Base-by-base conservation (phyloP, 2,797 vertebrate genomes). In the Epinephelus awoara region DNA sequence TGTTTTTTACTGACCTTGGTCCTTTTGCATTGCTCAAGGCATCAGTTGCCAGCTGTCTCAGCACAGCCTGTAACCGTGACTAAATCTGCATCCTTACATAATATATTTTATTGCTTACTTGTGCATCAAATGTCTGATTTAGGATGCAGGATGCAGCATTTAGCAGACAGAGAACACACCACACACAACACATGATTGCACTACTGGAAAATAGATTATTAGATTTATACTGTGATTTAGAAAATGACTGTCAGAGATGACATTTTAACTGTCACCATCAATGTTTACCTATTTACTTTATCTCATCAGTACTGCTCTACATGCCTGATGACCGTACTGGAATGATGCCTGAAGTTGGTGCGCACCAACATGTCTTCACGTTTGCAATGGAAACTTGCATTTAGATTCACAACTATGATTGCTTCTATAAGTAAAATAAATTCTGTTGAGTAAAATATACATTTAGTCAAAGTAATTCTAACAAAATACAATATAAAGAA, bases 1-100 rank as follows among this genome's bases (percentile, higher is more conserved):
- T 54, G 34, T 42, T 52, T 59, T 72, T 21, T 49, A 19, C 3
- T 75, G 62, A 72, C 25, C 54, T 78, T 63, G 42, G 25, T 52
- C 7, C 44, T 17, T 56, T 59, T 44, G 55, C 9, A n/a, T 61
- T 23, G 29, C 59, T 44, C 1, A 11, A 17, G 47, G 63, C 40
- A 29, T 50, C 25, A 47, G 57, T 27, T 72, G 44, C 50, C 44
- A 51, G 75, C 54, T 72, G 57, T 58, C 18, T 47, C 9, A 65
- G 64, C 58, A 61, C 34, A 54, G 47, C 75, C 49, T 63, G n/a
- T 11, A 12, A 9, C 13, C 42, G n/a, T 54, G 23, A 9, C 18
- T 38, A 52, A 65, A 25, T 23, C 54, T 65, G 17, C 27, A 54
- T 11, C 47, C 56, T 81, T 67, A 61, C 27, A 57, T 57, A 46